Conservation (phyloP, 2,113 vertebrate genomes). For the Natator depressus region DNA sequence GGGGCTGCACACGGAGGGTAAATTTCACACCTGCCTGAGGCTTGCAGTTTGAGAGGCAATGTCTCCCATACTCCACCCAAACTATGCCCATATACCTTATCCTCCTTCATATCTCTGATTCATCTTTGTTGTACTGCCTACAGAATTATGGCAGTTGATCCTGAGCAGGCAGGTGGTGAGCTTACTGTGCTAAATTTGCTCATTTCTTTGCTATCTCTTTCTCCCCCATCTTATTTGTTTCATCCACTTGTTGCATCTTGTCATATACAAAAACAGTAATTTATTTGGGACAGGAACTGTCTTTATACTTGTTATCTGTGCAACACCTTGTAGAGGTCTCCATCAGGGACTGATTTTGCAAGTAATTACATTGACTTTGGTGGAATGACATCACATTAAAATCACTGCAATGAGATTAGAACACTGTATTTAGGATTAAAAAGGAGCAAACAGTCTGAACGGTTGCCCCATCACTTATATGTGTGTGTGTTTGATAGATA, state of each 20-base stretch:
- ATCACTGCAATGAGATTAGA: not conserved
- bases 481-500: not conserved
- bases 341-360: not conserved
- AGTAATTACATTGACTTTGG: constrained; percentile 18
- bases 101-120: not conserved
- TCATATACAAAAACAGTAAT: not conserved
- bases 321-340: too few relatives aligned
- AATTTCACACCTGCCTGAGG: too few relatives aligned
- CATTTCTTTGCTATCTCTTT: not conserved
- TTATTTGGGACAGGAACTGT: not conserved
- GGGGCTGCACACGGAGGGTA: too few relatives aligned
- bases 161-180: not conserved
- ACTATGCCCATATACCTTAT: not conserved
- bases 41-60: too few relatives aligned
- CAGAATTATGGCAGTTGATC: not conserved
- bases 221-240: not conserved
- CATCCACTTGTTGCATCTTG: not conserved
- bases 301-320: not conserved
- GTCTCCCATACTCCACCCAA: too few relatives aligned
- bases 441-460: not conserved
- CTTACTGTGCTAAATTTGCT: not conserved
- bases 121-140: not conserved
- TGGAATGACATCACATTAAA: not conserved
- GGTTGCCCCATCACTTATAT: not conserved
- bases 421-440: not conserved